phyloP scores from a whole-genome alignment of 2,113 vertebrate genomes.

The Hippoglossus stenolepis region DNA sequence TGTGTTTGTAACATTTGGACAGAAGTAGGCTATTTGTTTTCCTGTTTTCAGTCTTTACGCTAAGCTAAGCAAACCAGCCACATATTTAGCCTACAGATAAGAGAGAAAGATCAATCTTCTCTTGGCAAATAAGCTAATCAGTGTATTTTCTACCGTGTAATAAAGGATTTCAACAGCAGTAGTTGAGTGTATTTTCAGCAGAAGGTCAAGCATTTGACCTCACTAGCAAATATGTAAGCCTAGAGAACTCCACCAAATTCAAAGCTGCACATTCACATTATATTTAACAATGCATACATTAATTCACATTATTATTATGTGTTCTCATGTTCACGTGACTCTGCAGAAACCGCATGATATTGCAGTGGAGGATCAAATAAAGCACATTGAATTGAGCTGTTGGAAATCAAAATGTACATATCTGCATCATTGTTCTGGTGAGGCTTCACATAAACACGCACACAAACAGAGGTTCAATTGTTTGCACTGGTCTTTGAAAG shows the following conservation, averaged over 20 bases:
- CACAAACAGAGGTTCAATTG: neutral
- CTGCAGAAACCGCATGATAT: neutral
- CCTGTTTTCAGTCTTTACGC: too few species aligned
- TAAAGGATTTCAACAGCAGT: neutral
- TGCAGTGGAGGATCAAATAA: neutral
- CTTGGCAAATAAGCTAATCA: too few species aligned
- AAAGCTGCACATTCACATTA: neutral
- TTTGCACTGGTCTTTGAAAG: neutral
- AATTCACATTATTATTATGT: too few species aligned
- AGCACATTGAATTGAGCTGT: too few species aligned
- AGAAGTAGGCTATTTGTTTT: neutral
- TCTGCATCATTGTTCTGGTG: neutral
- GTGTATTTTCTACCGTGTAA: neutral
- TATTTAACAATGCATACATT: neutral
- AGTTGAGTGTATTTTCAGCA: neutral
- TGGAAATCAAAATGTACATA: neutral
- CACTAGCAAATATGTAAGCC: neutral
- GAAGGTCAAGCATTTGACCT: constrained; percentile 1
- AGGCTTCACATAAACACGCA: neutral
- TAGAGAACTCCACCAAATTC: neutral
- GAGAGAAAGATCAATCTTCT: neutral
- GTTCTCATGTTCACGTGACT: neutral
- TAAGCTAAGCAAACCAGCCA: neutral
- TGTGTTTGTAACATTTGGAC: too few species aligned
- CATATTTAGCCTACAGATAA: neutral